Conservation (phyloP, 2,113 vertebrate species). For the Nothoprocta perdicaria region DNA sequence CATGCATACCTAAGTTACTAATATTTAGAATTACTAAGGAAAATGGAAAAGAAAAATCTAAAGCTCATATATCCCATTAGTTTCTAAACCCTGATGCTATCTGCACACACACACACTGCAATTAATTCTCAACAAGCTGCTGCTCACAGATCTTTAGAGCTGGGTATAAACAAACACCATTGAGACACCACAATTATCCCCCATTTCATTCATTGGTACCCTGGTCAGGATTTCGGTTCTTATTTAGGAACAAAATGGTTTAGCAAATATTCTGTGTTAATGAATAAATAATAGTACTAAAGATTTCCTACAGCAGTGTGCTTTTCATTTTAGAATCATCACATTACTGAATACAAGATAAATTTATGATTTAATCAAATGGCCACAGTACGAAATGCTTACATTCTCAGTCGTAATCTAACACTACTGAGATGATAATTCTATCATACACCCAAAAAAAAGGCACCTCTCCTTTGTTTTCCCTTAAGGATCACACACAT, state of each 20-base stretch:
- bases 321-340: not conserved
- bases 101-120: not conserved
- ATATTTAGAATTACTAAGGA: not conserved
- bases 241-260: not conserved
- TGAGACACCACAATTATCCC: not conserved
- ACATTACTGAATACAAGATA: not conserved
- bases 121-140: not conserved
- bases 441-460: not conserved
- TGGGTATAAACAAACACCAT: not conserved
- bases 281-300: not conserved
- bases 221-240: not conserved
- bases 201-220: not conserved
- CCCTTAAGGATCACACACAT: not conserved
- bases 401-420: not conserved
- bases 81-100: not conserved
- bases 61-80: not conserved
- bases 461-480: not conserved
- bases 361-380: not conserved
- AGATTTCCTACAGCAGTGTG: not conserved
- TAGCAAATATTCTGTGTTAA: not conserved
- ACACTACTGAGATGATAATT: not conserved
- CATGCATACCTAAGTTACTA: not conserved
- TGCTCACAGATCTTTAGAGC: not conserved
- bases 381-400: not conserved
- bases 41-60: not conserved